Percentiles rank a stretch among this genome's conserved stretches.
These are phyloP conservation scores for Conus betulinus DNA, from an alignment of 1,140 invertebrate genomes.

Conservation along the genomic window DNA sequence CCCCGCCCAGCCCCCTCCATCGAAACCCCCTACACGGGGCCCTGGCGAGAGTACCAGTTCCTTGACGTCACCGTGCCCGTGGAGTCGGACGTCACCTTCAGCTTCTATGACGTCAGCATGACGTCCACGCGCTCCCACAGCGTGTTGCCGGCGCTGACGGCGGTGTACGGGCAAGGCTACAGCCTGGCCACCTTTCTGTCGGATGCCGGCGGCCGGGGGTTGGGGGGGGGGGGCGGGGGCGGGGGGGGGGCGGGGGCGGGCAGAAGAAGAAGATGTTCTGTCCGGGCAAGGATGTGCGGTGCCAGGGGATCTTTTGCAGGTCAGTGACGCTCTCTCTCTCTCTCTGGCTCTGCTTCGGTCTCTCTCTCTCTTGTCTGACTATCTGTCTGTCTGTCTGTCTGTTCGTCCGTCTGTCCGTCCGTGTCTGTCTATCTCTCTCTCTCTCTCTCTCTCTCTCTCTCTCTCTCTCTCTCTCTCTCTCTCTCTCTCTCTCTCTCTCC, in stretches of 20 bases:
- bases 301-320: slow-evolving; percentile 32
- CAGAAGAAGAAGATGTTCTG: not conserved
- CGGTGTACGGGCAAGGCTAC: slow-evolving; percentile 19
- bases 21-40: slow-evolving; percentile 22
- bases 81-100: slow-evolving; percentile 33
- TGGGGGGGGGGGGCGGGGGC: not conserved
- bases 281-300: not conserved
- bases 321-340: not conserved
- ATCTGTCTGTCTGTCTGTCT: not conserved
- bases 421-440: not conserved
- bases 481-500: too few relatives aligned
- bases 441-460: too few relatives aligned
- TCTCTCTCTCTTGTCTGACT: not conserved
- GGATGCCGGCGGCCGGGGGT: not conserved
- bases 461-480: too few relatives aligned
- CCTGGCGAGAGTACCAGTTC: slow-evolving; percentile 34
- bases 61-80: slow-evolving; percentile 32
- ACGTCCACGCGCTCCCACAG: not conserved
- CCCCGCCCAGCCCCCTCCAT: not conserved
- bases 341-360: too few relatives aligned
- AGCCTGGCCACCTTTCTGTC: slow-evolving; percentile 15
- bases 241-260: not conserved
- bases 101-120: slow-evolving; percentile 29
- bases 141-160: not conserved
- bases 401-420: not conserved